phyloP scores from a whole-genome alignment of 2,113 vertebrate genomes.

The Tupaia tana region DNA sequence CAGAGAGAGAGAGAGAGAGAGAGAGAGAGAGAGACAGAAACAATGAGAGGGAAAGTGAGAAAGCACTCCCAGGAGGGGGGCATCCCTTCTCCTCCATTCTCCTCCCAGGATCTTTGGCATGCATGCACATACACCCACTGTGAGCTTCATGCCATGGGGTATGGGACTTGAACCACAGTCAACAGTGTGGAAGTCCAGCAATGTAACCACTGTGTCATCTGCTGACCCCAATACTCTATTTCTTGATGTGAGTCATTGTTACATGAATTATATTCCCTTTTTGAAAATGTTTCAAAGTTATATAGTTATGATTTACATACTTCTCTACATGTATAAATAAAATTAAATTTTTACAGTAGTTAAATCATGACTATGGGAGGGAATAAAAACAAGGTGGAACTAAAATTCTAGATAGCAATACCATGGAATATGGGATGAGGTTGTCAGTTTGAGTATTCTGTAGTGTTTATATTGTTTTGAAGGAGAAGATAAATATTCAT shows the following conservation, averaged over 20 bases:
- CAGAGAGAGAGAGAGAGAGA: too few species aligned
- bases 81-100: too few species aligned
- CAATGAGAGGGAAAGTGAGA: too few species aligned
- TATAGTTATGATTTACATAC: not conserved
- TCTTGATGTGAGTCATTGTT: not conserved
- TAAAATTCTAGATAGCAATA: not conserved
- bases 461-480: not conserved
- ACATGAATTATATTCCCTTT: not conserved
- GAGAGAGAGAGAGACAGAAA: too few species aligned
- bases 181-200: too few species aligned
- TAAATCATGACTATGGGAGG: not conserved
- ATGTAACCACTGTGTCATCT: too few species aligned
- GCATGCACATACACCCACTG: too few species aligned
- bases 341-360: slow-evolving; percentile 9
- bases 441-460: not conserved
- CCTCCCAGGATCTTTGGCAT: too few species aligned
- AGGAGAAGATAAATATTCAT: not conserved
- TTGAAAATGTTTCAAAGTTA: not conserved
- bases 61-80: too few species aligned
- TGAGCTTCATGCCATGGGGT: too few species aligned
- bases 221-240: not conserved
- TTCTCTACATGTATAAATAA: not conserved
- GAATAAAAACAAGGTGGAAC: not conserved
- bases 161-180: too few species aligned
- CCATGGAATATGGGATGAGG: not conserved